Evolutionary conservation across 1,140 invertebrate species (phyloP), one percentile per base, ranked within the genome.

Genomic region (Sarcophaga bullata): DNA sequence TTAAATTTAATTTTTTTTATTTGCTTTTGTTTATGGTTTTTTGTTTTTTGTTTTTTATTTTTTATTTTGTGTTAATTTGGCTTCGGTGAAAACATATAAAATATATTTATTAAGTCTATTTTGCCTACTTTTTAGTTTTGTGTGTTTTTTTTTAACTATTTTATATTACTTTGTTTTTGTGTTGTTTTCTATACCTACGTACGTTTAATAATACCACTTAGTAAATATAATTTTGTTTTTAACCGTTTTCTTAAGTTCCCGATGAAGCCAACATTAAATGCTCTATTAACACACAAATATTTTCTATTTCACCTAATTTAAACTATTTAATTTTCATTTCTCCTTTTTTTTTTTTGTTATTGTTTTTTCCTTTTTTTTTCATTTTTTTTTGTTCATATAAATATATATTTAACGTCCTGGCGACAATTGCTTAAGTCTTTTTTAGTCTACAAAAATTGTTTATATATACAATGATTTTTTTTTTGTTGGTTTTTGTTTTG

Each of bases 341-440:
- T 46, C 11, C 25, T n/a, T 73, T 76, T 48, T 76, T 48, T 76
- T 49, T 76, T n/a, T n/a, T n/a, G n/a, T n/a, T n/a, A n/a, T n/a
- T n/a, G 9, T 78, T 78, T 78, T 73, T 9, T 46, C 11, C 25
- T n/a, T 73, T 76, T 48, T 76, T 48, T 76, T 49, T 76, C 49
- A 19, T 78, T 50, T 78, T 78, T 8, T 78, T 78, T 78, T 78
- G 50, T 37, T 37, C 4, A 37, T 37, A 37, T 37, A 37, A 37
- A 37, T 37, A 78, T 78, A 13, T 58, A 87, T 89, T 89, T 89
- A 89, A 89, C 88, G 88, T 89, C 88, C 86, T 88, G 86, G 85
- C 86, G 88, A 89, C 88, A 89, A 89, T 89, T 89, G 88, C 88
- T 89, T 89, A 89, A 89, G 88, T 89, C 88, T 89, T 89, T 78